Evolutionary conservation across 2,888 invertebrate genomes (phyloP).

Genomic region (Agrotis exclamationis): DNA sequence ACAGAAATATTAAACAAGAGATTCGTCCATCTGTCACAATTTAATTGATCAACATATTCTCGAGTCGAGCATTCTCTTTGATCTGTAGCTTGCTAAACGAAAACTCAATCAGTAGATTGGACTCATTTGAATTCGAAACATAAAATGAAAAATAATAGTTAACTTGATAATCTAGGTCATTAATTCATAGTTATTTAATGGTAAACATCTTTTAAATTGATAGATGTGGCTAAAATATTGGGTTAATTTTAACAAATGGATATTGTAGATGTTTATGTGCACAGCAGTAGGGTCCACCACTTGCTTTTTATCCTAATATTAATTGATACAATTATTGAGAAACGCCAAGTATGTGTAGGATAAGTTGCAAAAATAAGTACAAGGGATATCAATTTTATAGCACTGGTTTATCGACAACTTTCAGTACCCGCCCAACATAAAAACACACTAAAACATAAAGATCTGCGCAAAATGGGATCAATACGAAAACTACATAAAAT

Average conservation of each 20-base stretch:
- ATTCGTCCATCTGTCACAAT: slow-evolving; percentile 26
- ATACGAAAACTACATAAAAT: slow-evolving; percentile 32
- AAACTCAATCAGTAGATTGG: slow-evolving; percentile 16
- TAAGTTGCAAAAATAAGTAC: no score
- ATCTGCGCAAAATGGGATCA: slow-evolving; percentile 14
- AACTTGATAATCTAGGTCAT: not conserved
- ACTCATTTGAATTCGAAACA: slow-evolving; percentile 5
- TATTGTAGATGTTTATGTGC: slow-evolving; percentile 3
- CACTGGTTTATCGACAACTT: not conserved
- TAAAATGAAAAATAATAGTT: not conserved
- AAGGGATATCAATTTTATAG: not conserved
- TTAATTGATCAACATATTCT: slow-evolving; percentile 30
- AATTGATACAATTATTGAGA: no score
- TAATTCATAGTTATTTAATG: not conserved
- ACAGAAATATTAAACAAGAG: slow-evolving; percentile 8
- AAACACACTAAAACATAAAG: not conserved
- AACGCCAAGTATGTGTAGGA: no score
- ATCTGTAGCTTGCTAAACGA: slow-evolving; percentile 21
- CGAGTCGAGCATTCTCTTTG: slow-evolving; percentile 18
- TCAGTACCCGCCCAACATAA: not conserved
- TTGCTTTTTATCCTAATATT: no score
- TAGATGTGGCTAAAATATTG: not conserved
- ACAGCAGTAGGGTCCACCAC: no score
- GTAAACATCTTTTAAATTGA: not conserved
- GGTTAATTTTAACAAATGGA: not conserved